Conservation (phyloP, 2,113 vertebrate genomes). For the Mormyrus iriodes region DNA sequence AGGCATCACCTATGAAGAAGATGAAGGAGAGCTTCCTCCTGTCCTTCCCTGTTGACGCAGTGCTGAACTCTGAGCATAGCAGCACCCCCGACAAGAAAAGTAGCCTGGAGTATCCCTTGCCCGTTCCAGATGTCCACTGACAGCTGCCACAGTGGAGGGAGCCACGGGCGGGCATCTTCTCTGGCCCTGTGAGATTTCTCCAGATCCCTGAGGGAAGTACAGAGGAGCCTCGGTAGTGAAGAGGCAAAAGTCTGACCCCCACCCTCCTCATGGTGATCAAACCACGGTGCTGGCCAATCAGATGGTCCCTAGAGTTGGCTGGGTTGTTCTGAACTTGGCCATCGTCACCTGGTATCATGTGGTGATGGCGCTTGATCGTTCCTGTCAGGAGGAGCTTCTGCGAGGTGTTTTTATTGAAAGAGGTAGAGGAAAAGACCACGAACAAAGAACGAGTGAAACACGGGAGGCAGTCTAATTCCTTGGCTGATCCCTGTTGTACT, state of each 20-base stretch:
- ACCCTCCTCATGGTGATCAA: not conserved
- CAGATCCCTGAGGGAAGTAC: not conserved
- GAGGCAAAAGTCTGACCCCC: no score
- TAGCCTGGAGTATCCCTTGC: conserved; percentile 46
- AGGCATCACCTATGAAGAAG: conserved; percentile 58
- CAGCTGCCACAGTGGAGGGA: not conserved
- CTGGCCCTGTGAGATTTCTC: not conserved
- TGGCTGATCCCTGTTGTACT: not conserved
- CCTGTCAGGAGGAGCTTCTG: not conserved
- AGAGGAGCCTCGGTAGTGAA: not conserved
- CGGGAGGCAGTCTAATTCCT: not conserved
- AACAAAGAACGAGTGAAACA: not conserved
- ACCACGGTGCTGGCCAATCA: not conserved
- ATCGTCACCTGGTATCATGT: not conserved
- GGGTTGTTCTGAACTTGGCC: not conserved
- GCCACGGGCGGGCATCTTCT: not conserved
- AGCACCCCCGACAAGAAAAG: conserved; percentile 46
- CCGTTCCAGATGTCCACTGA: conserved; percentile 50
- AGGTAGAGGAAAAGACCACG: not conserved
- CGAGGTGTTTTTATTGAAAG: not conserved
- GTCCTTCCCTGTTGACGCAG: conserved; percentile 70
- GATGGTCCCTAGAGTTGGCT: not conserved
- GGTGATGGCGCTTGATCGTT: not conserved
- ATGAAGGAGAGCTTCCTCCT: conserved; percentile 68
- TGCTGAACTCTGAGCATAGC: conserved; percentile 60